Conservation (phyloP, 2,888 invertebrate species). For the Artemia sinica region DNA sequence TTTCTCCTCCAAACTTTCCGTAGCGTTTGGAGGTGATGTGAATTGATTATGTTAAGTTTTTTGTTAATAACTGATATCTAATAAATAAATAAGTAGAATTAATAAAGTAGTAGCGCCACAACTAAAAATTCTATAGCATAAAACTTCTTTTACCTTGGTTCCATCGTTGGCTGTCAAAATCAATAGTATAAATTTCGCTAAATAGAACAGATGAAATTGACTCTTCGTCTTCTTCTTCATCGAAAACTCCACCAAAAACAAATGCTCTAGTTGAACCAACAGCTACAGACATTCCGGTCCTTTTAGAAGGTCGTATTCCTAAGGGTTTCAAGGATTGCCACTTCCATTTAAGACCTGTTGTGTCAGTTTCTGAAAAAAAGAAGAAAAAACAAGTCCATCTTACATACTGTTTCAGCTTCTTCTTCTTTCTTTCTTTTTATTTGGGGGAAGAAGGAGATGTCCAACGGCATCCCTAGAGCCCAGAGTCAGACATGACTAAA, state of each 20-base stretch:
- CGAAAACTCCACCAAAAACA: slow-evolving; percentile 72
- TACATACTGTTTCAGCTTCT: neutral
- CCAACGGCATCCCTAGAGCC: too few relatives aligned
- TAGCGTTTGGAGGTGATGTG: too few relatives aligned
- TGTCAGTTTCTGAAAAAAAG: slow-evolving; percentile 40
- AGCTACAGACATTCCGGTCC: slow-evolving; percentile 49
- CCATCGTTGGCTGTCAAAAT: slow-evolving; percentile 57
- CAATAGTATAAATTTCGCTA: slow-evolving; percentile 57
- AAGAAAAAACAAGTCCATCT: slow-evolving; percentile 15
- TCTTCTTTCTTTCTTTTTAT: too few relatives aligned
- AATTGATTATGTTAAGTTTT: too few relatives aligned
- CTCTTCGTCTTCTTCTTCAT: slow-evolving; percentile 60
- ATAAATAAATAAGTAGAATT: too few relatives aligned
- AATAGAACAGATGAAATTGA: slow-evolving; percentile 58
- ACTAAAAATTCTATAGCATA: too few relatives aligned
- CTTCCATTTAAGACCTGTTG: slow-evolving; percentile 47
- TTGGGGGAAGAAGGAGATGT: too few relatives aligned
- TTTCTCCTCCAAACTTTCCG: too few relatives aligned
- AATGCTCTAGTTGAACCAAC: slow-evolving; percentile 44
- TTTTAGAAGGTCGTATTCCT: slow-evolving; percentile 44
- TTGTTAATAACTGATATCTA: too few relatives aligned
- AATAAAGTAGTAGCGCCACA: too few relatives aligned
- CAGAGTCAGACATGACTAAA: too few relatives aligned
- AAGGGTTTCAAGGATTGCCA: slow-evolving; percentile 49
- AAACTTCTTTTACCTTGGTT: slow-evolving; percentile 36